phyloP scores from a whole-genome alignment of 2,888 invertebrate genomes.

The Callyntrura sp. region DNA sequence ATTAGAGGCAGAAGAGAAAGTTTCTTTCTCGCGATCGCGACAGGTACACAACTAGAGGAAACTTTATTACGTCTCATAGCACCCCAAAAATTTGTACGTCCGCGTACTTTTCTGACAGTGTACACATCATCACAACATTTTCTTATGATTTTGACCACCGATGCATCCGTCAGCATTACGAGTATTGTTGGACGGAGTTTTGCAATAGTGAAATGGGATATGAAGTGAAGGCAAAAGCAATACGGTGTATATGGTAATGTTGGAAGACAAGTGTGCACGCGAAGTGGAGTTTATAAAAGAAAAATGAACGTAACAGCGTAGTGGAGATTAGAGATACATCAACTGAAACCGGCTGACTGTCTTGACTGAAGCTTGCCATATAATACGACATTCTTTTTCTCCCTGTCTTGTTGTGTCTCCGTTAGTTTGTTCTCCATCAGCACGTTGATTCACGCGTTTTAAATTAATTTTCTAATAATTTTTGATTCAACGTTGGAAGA shows the following conservation, averaged over 20 bases:
- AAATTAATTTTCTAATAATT: conserved; percentile 10
- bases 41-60: no score
- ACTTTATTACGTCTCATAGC: neutral
- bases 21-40: no score
- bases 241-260: neutral
- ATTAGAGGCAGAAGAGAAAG: conserved; percentile 16
- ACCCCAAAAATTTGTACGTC: conserved; percentile 12
- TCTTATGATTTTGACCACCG: conserved; percentile 33
- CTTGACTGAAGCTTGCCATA: neutral
- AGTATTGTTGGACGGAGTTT: no score
- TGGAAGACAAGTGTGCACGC: neutral
- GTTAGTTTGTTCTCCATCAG: neutral
- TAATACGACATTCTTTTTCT: neutral
- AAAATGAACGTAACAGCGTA: no score
- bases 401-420: neutral
- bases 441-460: conserved; percentile 7
- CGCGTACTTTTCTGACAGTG: conserved; percentile 30
- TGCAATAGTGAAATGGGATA: no score
- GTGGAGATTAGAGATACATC: neutral
- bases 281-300: no score
- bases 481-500: conserved; percentile 19
- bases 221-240: no score
- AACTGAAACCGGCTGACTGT: conserved; percentile 50
- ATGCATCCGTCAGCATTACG: conserved; percentile 49
- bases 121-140: conserved; percentile 66